Evolutionary conservation across 92 coral and sea anemone species (phyloP), one percentile per base, ranked within the genome.

Genomic region (Phenganax subtilis): DNA sequence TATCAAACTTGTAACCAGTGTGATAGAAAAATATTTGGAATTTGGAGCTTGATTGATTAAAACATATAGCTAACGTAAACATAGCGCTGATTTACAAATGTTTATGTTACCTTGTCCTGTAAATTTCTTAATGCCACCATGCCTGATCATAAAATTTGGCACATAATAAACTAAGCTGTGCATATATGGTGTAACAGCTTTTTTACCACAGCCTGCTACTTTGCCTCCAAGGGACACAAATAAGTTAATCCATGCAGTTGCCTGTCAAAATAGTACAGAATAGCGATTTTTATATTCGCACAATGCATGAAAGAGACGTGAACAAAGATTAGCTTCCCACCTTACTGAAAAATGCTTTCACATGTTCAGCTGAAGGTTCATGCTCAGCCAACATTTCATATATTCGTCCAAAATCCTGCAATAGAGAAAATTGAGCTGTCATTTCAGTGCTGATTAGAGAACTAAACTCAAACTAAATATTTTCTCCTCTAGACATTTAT

Each of bases 171-270:
- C 75, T 37, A 71, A 10, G 54, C 75, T 29, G 30, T 75, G 80
- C 80, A 75, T 75, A 30, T 75, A 75, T 54, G 80, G 80, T 54
- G 80, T 75, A 25, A 75, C 80, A 3, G 17, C 11, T 56, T 75
- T n/a, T 37, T 56, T 75, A 9, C 80, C 80, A 75, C 63, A 75
- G 54, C 80, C 80, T 75, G 20, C 37, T 57, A 75, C 80, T 56
- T 75, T 57, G 25, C 64, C 80, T 25, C 80, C 63, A 75, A 75
- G 80, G 8, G 80, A 75, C 64, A 75, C 80, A 75, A 75, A 75
- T 54, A 53, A 14, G 11, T 56, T 54, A 75, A 75, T 63, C 80
- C 80, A 75, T 29, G 80, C 63, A 54, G 80, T 16, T 8, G 80
- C 80, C 80, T 75, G 55, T 53, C 12, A 6, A 37, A 37, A 37